Evolutionary conservation across 2,797 vertebrate genomes (phyloP), one percentile per base, ranked within the genome.

Genomic region (Clarias fuscus): DNA sequence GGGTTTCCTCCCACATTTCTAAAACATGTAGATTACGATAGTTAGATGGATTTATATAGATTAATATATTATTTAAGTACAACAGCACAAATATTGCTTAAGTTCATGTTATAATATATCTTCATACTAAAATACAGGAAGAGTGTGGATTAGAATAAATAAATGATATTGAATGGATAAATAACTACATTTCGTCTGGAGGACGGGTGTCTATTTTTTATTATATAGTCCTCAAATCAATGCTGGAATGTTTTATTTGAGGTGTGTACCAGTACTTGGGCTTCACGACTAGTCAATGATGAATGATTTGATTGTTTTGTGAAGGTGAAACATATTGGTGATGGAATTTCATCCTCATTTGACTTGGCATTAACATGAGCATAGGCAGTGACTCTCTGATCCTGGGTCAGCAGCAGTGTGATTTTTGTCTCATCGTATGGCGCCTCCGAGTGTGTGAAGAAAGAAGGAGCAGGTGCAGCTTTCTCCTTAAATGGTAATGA

Each of bases 401-500:
- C 82, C 14, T 30, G 68, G 68, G 56, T 84, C 86, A 81, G 82
- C 68, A 84, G 30, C 43, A 78, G 33, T 37, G 85, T 76, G 68
- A 27, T 68, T 33, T 61, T 8, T 48, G 64, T 27, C 18, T 53
- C 64, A n/a, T 79, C 58, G 64, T 62, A 84, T 20, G 75, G 13
- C 1, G 43, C 30, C 58, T 58, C 82, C 40, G 48, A 53, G 14
- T 84, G 33, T 15, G 58, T 48, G 73, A 87, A 85, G 91, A 87
- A 79, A 90, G 71, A 71, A 48, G 87, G 89, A 92, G 93, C 95
- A 94, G 93, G 94, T 94, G 94, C 92, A 92, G 93, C 93, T 86
- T 90, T 87, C 91, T 91, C 94, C 91, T 87, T 91, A 85, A 89
- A 93, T 90, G 87, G 92, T 92, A 90, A 90, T 83, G 59, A 67